Evolutionary conservation across 2,113 vertebrate species (phyloP).

Genomic region (Neoarius graeffei): DNA sequence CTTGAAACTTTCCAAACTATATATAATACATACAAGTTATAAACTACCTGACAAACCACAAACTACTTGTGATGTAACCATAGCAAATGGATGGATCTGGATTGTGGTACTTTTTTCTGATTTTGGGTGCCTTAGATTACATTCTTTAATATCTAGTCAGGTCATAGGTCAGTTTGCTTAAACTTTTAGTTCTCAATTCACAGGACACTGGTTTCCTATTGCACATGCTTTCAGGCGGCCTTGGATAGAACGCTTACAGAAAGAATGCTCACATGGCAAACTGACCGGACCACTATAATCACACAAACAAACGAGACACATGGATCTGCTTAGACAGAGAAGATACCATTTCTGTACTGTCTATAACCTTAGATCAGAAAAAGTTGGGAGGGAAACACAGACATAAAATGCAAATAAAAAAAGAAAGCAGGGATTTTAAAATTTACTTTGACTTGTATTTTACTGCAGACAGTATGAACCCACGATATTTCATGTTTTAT

Average conservation of each 20-base stretch:
- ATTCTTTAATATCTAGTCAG: neutral
- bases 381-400: too few relatives aligned
- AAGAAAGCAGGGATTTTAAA: too few relatives aligned
- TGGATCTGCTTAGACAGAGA: constrained; percentile 1
- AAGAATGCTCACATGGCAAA: constrained; percentile 5
- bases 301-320: neutral
- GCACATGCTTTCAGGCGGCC: neutral
- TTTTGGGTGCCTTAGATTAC: neutral
- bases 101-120: neutral
- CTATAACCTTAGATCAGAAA: too few relatives aligned
- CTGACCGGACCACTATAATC: neutral
- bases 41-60: too few relatives aligned
- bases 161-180: neutral
- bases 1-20: neutral
- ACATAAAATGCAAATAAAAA: too few relatives aligned
- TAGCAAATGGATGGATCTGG: too few relatives aligned
- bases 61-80: too few relatives aligned
- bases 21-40: neutral
- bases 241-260: neutral
- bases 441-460: too few relatives aligned
- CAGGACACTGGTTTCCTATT: neutral
- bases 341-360: neutral
- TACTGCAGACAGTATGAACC: too few relatives aligned
- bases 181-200: neutral
- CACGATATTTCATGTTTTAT: too few relatives aligned